Conservation (phyloP, 2,113 vertebrate species). For the Sardina pilchardus region DNA sequence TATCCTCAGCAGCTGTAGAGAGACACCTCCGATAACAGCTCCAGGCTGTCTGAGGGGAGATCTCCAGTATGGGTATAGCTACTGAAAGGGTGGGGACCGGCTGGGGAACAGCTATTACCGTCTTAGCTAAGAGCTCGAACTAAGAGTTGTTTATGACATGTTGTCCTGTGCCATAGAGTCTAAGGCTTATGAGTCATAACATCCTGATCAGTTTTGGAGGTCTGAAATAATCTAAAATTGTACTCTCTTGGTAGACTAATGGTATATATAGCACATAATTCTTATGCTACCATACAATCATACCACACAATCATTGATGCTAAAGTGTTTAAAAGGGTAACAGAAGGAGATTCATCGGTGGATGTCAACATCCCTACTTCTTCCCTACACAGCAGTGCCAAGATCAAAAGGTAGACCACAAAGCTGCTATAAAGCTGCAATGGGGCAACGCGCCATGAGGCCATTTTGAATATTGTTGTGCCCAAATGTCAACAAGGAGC, state of each 20-base stretch:
- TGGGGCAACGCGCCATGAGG: neutral
- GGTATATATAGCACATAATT: too few species aligned
- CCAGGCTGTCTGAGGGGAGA: too few species aligned
- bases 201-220: neutral
- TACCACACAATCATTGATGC: neutral
- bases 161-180: neutral
- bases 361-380: neutral
- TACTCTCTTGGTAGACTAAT: neutral
- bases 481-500: constrained; percentile 40
- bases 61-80: too few species aligned
- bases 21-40: neutral
- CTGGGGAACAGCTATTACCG: neutral
- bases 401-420: neutral
- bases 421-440: neutral
- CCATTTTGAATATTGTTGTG: constrained; percentile 15
- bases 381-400: neutral
- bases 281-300: neutral
- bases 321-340: neutral
- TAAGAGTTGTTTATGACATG: neutral
- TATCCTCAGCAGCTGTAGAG: neutral
- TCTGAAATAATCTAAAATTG: neutral
- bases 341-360: neutral
- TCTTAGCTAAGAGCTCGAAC: neutral
- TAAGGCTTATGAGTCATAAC: neutral
- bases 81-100: neutral